Conservation (phyloP, 1,140 invertebrate genomes). For the Eufriesea mexicana region DNA sequence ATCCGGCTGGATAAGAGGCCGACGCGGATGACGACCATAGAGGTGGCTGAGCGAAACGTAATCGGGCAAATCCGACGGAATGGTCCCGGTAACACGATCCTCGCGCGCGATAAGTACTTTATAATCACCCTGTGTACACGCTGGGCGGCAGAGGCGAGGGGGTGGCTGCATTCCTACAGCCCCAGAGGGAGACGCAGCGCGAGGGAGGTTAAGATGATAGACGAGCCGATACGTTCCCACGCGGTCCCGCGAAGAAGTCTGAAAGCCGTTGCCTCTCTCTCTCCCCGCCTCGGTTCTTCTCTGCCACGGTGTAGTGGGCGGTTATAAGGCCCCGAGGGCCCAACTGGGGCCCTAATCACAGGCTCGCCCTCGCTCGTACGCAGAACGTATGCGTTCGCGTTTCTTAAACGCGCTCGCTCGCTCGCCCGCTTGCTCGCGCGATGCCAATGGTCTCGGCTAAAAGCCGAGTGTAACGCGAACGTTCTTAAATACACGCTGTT, state of each 20-base stretch:
- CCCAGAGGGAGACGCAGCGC: conserved; percentile 36
- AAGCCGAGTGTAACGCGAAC: conserved; percentile 65
- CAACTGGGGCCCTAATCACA: conserved; percentile 78
- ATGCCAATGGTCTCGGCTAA: conserved; percentile 41
- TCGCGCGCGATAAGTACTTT: conserved; percentile 41
- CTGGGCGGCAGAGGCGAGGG: neutral
- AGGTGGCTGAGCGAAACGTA: neutral
- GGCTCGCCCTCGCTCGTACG: conserved; percentile 69
- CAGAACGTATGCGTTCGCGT: conserved; percentile 63
- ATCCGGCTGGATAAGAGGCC: conserved; percentile 9
- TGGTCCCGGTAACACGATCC: conserved; percentile 41
- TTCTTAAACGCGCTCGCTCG: conserved; percentile 57
- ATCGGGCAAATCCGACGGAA: conserved; percentile 42
- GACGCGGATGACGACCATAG: conserved; percentile 2
- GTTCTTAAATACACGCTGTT: conserved; percentile 67
- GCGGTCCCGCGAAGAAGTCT: conserved; percentile 62
- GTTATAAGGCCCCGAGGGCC: conserved; percentile 73
- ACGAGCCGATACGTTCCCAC: conserved; percentile 81
- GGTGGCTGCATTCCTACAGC: conserved; percentile 31
- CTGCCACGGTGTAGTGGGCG: conserved; percentile 75
- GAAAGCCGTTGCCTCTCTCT: conserved; percentile 41
- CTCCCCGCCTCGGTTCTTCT: conserved; percentile 43
- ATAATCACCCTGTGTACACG: conserved; percentile 41
- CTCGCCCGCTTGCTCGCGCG: conserved; percentile 9
- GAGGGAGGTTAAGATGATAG: conserved; percentile 74